Evolutionary conservation across 2,113 vertebrate genomes (phyloP), one percentile per base, ranked within the genome.

Genomic region (Podilymbus podiceps): DNA sequence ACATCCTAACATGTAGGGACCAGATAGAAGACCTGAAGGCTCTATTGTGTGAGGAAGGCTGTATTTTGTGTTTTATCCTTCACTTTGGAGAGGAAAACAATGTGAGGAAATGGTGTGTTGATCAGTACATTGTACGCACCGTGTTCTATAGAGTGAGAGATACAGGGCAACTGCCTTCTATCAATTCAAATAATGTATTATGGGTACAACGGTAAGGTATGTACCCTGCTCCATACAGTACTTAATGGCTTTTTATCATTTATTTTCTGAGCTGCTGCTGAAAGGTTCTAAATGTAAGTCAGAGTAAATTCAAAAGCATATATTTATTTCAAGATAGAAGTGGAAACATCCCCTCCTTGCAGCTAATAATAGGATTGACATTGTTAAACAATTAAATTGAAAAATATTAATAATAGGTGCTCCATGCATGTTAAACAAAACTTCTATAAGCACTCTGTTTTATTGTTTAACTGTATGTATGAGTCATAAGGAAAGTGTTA

Each of bases 401-500:
- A 96, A 93, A 96, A 77, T 82, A 89, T 84, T 91, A 94, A 95
- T 96, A 97, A 94, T 92, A 96, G 84, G 90, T 96, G 47, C 67
- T 96, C 96, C 86, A 90, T 66, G 59, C 77, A 75, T 8, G 28
- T 93, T 93, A 96, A 97, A 91, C 92, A 96, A 90, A 84, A 75
- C 71, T 85, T 93, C 76, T 93, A 2, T 75, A 68, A 93, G 84
- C 5, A 24, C 69, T 96, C 84, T 96, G 85, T 89, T 97, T 95
- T 96, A 97, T 98, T 98, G 97, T 97, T 97, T 95, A 90, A 91
- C 97, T 97, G 92, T 93, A 83, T 59, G 82, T n/a, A 33, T 97
- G 97, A 98, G 85, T 98, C 97, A 98, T 94, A 93, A 96, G 96
- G 96, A 97, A 97, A 98, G 95, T 96, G 95, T 95, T 97, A 97